phyloP scores from a whole-genome alignment of 2,797 vertebrate genomes.

The Typhlichthys eigenmanni region DNA sequence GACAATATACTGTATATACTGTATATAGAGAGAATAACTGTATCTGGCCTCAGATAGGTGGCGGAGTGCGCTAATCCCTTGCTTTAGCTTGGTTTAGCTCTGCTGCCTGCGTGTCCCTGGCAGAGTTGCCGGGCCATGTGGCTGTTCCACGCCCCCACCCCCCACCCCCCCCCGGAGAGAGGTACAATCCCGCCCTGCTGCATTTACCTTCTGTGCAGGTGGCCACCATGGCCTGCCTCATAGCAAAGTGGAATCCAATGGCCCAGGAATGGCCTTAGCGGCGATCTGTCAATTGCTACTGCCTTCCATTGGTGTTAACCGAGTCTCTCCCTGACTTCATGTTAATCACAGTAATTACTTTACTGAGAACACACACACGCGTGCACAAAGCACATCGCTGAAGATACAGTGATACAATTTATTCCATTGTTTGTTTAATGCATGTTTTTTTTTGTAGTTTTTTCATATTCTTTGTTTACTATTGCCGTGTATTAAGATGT shows the following conservation, averaged over 20 bases:
- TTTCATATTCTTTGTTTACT: not conserved
- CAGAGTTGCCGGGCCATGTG: slow-evolving; percentile 71
- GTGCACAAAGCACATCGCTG: too few relatives aligned
- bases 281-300: slow-evolving; percentile 19
- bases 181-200: slow-evolving; percentile 70
- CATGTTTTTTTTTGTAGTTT: not conserved
- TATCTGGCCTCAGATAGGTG: slow-evolving; percentile 62
- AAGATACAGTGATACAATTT: too few relatives aligned
- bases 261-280: too few relatives aligned
- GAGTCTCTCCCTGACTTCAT: too few relatives aligned
- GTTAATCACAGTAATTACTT: too few relatives aligned
- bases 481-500: not conserved
- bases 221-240: slow-evolving; percentile 58
- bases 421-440: not conserved
- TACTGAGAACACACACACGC: too few relatives aligned
- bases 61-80: slow-evolving; percentile 61
- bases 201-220: slow-evolving; percentile 79
- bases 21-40: slow-evolving; percentile 45
- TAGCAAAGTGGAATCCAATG: too few relatives aligned
- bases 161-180: slow-evolving; percentile 43
- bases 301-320: not conserved
- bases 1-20: not conserved
- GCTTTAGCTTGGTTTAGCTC: slow-evolving; percentile 54
- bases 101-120: slow-evolving; percentile 42
- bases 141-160: slow-evolving; percentile 56